Conservation (phyloP, 2,888 invertebrate genomes). For the Ptilodon capucinus region DNA sequence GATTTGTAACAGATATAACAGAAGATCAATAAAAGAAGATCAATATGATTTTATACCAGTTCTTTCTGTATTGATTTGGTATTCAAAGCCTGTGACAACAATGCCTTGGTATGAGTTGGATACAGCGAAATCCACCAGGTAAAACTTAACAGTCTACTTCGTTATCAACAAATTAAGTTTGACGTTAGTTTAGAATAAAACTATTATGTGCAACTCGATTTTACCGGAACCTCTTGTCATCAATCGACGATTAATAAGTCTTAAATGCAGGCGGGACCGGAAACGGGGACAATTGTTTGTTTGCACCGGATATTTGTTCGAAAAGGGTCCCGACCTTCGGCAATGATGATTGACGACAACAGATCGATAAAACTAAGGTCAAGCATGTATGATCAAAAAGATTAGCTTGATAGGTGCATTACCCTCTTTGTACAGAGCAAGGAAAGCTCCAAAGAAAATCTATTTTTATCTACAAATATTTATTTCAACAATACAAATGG, state of each 20-base stretch:
- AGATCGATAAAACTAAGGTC: constrained; percentile 32
- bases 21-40: too few species aligned
- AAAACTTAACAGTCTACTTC: too few species aligned
- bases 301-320: constrained; percentile 62
- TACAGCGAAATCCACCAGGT: not conserved
- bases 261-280: constrained; percentile 69
- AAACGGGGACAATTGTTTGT: constrained; percentile 59
- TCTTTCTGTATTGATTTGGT: not conserved
- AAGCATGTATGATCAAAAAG: constrained; percentile 15
- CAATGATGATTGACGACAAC: constrained; percentile 32
- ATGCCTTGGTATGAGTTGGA: too few species aligned
- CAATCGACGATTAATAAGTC: constrained; percentile 56
- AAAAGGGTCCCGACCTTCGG: constrained; percentile 69
- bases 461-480: too few species aligned
- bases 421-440: too few species aligned
- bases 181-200: not conserved
- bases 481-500: too few species aligned
- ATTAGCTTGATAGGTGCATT: too few species aligned
- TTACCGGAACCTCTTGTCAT: constrained; percentile 52
- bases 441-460: too few species aligned
- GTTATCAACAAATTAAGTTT: not conserved
- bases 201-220: constrained; percentile 3
- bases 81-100: not conserved
- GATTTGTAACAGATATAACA: not conserved
- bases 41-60: too few species aligned